Conservation (phyloP, 2,113 vertebrate genomes). For the Pterocles burchelli region DNA sequence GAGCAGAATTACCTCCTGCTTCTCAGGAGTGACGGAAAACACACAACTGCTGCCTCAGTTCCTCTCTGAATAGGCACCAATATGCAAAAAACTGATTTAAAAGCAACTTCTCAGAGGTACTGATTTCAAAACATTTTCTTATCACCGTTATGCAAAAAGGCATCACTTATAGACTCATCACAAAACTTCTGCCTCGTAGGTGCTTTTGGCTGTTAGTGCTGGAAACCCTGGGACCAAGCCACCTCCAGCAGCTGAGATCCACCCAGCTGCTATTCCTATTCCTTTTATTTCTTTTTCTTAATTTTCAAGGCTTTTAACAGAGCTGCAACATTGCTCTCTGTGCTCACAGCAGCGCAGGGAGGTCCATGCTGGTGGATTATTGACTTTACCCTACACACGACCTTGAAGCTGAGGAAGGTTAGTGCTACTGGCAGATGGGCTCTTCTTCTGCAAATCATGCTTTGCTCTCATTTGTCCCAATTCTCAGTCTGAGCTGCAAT, state of each 20-base stretch:
- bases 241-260: neutral
- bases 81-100: neutral
- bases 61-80: neutral
- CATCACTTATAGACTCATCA: neutral
- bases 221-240: neutral
- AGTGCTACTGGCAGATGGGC: neutral
- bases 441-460: neutral
- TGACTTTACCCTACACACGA: neutral
- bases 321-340: neutral
- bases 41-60: neutral
- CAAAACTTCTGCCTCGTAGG: neutral
- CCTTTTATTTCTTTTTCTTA: neutral
- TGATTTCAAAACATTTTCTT: neutral
- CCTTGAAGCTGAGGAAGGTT: neutral
- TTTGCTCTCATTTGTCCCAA: neutral
- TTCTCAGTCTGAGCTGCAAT: neutral
- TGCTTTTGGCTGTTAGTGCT: neutral
- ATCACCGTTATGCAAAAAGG: neutral
- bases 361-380: neutral
- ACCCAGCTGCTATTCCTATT: neutral
- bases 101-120: neutral
- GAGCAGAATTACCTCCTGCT: neutral
- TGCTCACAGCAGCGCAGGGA: neutral
- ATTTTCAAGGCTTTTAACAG: neutral
- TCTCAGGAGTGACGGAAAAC: neutral